Evolutionary conservation across 2,797 vertebrate genomes (phyloP).

Genomic region (Brachymystax lenok): DNA sequence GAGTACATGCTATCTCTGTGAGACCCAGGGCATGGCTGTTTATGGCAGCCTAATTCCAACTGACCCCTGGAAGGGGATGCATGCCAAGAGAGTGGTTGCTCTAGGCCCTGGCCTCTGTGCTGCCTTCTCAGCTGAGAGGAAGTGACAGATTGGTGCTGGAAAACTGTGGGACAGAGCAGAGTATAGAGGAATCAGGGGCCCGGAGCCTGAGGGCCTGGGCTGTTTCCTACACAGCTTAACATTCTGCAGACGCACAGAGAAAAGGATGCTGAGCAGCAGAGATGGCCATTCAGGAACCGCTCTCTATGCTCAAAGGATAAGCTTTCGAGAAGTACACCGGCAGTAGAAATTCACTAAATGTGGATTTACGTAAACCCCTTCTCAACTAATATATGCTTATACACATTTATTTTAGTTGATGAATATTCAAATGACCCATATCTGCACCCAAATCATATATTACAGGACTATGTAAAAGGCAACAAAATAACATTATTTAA

Average conservation of each 20-base stretch:
- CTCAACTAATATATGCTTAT: too few relatives aligned
- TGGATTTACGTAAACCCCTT: too few relatives aligned
- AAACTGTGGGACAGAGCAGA: constrained; percentile 45
- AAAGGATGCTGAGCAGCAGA: neutral
- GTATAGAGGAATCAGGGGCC: constrained; percentile 25
- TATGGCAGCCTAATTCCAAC: constrained; percentile 28
- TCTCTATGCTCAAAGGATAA: neutral
- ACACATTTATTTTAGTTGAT: neutral
- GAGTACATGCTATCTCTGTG: constrained; percentile 28
- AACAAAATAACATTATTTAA: neutral
- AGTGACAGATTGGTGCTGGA: constrained; percentile 37
- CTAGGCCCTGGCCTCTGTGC: constrained; percentile 14
- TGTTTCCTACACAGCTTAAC: neutral
- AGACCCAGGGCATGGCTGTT: constrained; percentile 27
- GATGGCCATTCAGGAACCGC: neutral
- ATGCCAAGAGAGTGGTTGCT: constrained; percentile 14
- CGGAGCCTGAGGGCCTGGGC: constrained; percentile 6
- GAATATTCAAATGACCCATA: neutral
- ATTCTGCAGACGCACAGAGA: constrained; percentile 14
- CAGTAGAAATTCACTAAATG: too few relatives aligned
- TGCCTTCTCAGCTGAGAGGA: constrained; percentile 38
- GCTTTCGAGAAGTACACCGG: too few relatives aligned
- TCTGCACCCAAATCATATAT: neutral
- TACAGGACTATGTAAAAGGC: too few relatives aligned
- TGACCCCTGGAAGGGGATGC: constrained; percentile 30